Evolutionary conservation across 2,888 invertebrate species (phyloP).

Genomic region (Diaprepes abbreviatus): DNA sequence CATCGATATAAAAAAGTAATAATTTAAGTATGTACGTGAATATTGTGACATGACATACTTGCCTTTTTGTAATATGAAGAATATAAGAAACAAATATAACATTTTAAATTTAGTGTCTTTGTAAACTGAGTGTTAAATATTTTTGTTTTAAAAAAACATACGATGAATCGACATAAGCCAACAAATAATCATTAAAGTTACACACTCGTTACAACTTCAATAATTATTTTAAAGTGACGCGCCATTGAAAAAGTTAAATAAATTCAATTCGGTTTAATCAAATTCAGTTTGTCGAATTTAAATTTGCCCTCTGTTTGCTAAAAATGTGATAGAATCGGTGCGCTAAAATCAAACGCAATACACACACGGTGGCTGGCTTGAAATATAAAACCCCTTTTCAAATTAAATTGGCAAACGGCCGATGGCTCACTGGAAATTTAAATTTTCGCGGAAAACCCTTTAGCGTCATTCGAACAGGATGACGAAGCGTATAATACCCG

Average conservation of each 20-base stretch:
- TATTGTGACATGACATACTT: too few relatives aligned
- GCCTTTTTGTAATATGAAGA: too few relatives aligned
- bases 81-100: too few relatives aligned
- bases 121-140: too few relatives aligned
- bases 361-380: conserved; percentile 15
- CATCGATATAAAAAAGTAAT: too few relatives aligned
- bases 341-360: conserved; percentile 40
- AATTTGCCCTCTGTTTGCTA: conserved; percentile 15
- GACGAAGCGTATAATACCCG: conserved; percentile 16
- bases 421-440: conserved; percentile 7
- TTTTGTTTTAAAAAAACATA: too few relatives aligned
- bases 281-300: conserved; percentile 17
- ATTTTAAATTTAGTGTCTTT: too few relatives aligned
- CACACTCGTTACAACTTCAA: background rate
- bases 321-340: conserved; percentile 19
- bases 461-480: conserved; percentile 3
- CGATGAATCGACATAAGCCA: too few relatives aligned
- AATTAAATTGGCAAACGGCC: conserved; percentile 30
- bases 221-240: background rate
- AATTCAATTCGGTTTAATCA: conserved; percentile 15
- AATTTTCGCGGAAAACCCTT: conserved; percentile 16
- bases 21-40: too few relatives aligned
- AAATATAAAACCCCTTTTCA: conserved; percentile 30
- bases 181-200: too few relatives aligned
- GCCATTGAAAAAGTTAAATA: conserved; percentile 13